phyloP scores from a whole-genome alignment of 2,888 invertebrate genomes.

The Polylopha cassiicola region DNA sequence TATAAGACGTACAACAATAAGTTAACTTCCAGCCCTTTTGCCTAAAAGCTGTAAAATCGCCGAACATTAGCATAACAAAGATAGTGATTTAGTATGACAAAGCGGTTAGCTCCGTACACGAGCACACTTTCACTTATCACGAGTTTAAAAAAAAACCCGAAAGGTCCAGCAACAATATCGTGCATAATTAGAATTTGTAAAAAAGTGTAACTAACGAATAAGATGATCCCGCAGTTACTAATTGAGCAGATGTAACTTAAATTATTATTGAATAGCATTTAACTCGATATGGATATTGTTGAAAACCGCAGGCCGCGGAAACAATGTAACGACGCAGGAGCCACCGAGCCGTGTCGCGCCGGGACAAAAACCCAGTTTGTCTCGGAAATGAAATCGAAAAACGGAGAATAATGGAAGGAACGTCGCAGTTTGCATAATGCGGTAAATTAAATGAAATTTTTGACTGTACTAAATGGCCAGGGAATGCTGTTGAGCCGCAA shows the following conservation, averaged over 20 bases:
- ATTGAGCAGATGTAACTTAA: slow-evolving; percentile 22
- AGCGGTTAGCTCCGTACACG: slow-evolving; percentile 43
- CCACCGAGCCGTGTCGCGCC: slow-evolving; percentile 58
- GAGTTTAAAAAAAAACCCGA: slow-evolving; percentile 41
- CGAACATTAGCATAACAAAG: slow-evolving; percentile 71
- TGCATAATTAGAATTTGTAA: slow-evolving; percentile 9
- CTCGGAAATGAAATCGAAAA: slow-evolving; percentile 66
- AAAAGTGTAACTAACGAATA: slow-evolving; percentile 1
- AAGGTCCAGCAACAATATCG: slow-evolving; percentile 23
- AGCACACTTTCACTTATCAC: slow-evolving; percentile 67
- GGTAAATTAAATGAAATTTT: slow-evolving; percentile 67
- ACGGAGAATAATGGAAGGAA: slow-evolving; percentile 60
- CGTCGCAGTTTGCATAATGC: slow-evolving; percentile 62
- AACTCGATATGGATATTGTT: slow-evolving; percentile 56
- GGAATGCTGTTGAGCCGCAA: slow-evolving; percentile 39
- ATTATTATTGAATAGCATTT: slow-evolving; percentile 51
- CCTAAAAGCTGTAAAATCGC: slow-evolving; percentile 66
- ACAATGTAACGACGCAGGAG: slow-evolving; percentile 56
- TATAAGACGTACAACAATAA: slow-evolving; percentile 48
- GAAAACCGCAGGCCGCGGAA: slow-evolving; percentile 57
- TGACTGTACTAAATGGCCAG: slow-evolving; percentile 50
- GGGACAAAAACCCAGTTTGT: slow-evolving; percentile 65
- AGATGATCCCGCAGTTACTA: too few relatives aligned
- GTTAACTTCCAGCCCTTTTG: slow-evolving; percentile 50
- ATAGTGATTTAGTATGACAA: slow-evolving; percentile 62